Evolutionary conservation across 2,113 vertebrate genomes (phyloP), one percentile per base, ranked within the genome.

Genomic region (Chitala chitala): DNA sequence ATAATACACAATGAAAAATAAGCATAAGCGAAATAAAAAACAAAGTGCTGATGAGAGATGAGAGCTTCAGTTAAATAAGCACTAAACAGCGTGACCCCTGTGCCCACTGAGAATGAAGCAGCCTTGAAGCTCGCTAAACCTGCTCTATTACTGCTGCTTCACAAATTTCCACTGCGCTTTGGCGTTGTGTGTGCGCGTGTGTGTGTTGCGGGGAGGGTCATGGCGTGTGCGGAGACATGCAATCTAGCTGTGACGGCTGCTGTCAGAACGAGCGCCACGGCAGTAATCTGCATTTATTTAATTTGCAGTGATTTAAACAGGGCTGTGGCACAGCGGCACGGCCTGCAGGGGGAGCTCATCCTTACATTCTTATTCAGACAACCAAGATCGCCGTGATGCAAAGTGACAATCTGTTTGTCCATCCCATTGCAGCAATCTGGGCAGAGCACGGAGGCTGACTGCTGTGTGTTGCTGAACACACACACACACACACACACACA

Each of bases 381-480:
- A 26, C 64, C 68, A 33, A 46, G 33, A 71, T 56, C 44, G 61
- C 56, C 58, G 24, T 44, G 38, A 48, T 31, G 50, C 33, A 36
- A 71, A 42, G 71, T 26, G 10, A 51, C 7, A 15, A 20, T 51
- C 48, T 20, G 7, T 13, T 46, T 15, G 1, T 24, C 33, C 38
- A 17, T 22, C 17, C 51, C n/a, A n/a, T n/a, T n/a, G n/a, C n/a
- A n/a, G n/a, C n/a, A n/a, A n/a, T n/a, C n/a, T n/a, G n/a, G n/a
- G n/a, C n/a, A n/a, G n/a, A n/a, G n/a, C n/a, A n/a, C n/a, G n/a
- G n/a, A n/a, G n/a, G n/a, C n/a, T n/a, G n/a, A n/a, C n/a, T n/a
- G n/a, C n/a, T n/a, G n/a, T n/a, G n/a, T n/a, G n/a, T n/a, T 0
- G 68, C 72, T 24, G 50, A 80, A 71, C 5, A 33, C 77, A 31